Evolutionary conservation across 2,113 vertebrate genomes (phyloP).

Genomic region (Thinocorus orbignyianus): DNA sequence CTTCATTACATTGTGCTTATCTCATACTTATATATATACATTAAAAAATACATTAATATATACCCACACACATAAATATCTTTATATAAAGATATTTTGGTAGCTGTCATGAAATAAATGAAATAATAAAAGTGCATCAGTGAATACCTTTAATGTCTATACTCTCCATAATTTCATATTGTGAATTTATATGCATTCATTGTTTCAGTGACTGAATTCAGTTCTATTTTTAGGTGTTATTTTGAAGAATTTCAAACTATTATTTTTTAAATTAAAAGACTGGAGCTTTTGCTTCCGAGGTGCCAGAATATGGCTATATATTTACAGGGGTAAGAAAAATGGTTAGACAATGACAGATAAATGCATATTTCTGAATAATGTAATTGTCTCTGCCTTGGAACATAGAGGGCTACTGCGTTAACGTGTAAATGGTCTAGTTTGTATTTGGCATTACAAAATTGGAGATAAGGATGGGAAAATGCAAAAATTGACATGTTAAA

Average conservation of each 20-base stretch:
- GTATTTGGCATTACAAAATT: neutral
- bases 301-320: neutral
- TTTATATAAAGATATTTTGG: conserved; percentile 29
- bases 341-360: neutral
- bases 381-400: neutral
- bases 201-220: neutral
- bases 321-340: neutral
- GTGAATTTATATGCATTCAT: neutral
- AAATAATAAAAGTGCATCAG: neutral
- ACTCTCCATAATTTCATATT: neutral
- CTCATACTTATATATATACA: conserved; percentile 3
- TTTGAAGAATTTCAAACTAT: neutral
- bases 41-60: neutral
- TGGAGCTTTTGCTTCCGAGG: neutral
- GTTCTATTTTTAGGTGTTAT: neutral
- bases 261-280: neutral
- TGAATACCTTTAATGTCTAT: neutral
- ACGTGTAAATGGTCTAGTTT: neutral
- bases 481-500: neutral
- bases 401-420: neutral
- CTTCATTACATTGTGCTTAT: conserved; percentile 58
- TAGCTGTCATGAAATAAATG: conserved; percentile 31
- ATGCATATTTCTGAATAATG: neutral
- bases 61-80: neutral
- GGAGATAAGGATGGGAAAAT: neutral